Conservation (phyloP, 2,113 vertebrate species). For the Motacilla tschutschensis region DNA sequence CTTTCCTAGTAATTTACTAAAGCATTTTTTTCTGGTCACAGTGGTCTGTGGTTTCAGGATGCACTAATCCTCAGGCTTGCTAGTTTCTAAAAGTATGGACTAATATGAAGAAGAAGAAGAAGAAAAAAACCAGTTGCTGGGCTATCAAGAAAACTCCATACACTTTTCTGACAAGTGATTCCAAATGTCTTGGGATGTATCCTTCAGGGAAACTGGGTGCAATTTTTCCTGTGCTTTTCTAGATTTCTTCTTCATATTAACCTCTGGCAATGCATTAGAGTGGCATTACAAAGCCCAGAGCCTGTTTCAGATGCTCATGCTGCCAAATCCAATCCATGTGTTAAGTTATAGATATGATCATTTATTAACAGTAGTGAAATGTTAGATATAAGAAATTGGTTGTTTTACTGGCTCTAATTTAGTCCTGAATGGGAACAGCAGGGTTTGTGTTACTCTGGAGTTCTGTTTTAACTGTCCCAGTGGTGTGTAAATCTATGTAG, state of each 20-base stretch:
- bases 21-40: neutral
- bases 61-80: neutral
- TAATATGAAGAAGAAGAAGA: neutral
- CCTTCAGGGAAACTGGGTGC: neutral
- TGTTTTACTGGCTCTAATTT: neutral
- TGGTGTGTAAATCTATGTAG: neutral
- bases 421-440: neutral
- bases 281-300: neutral
- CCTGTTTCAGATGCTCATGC: slow-evolving; percentile 16
- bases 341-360: neutral
- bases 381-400: neutral
- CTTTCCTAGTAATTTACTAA: too few species aligned
- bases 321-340: slow-evolving; percentile 9
- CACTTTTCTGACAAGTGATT: neutral
- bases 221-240: neutral
- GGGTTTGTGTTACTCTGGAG: neutral
- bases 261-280: neutral
- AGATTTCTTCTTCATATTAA: neutral
- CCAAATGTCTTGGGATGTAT: neutral
- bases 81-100: neutral
- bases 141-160: neutral
- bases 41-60: neutral
- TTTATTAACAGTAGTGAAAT: neutral
- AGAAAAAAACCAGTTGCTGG: neutral
- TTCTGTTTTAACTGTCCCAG: neutral